Evolutionary conservation across 1,140 invertebrate species (phyloP).

Genomic region (Telenomus remus): DNA sequence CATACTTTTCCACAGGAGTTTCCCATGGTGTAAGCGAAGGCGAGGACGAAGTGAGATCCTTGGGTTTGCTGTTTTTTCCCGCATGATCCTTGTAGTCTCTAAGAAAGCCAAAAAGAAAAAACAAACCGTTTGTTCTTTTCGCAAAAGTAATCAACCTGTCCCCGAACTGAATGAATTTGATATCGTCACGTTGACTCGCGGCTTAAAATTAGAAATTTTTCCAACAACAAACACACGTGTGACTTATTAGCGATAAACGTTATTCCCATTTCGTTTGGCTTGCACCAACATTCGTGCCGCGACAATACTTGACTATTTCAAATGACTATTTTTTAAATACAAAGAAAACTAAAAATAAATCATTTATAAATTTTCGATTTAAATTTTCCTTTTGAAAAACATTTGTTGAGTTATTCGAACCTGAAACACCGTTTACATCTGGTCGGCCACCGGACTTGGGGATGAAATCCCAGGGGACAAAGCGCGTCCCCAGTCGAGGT

Average conservation of each 20-base stretch:
- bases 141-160: too few species aligned
- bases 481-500: slow-evolving; percentile 89
- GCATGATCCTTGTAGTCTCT: slow-evolving; percentile 94
- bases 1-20: slow-evolving; percentile 78
- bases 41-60: slow-evolving; percentile 85
- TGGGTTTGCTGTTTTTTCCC: slow-evolving; percentile 79
- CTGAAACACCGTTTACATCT: slow-evolving; percentile 94
- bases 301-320: too few species aligned
- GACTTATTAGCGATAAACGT: slow-evolving; percentile 1
- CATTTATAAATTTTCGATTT: too few species aligned
- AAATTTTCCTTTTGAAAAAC: too few species aligned
- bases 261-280: neutral
- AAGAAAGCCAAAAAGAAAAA: neutral
- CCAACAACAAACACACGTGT: slow-evolving; percentile 29
- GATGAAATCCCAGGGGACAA: slow-evolving; percentile 94
- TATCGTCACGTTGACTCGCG: slow-evolving; percentile 18
- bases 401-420: slow-evolving; percentile 64
- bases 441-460: slow-evolving; percentile 94
- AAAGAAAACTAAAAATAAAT: too few species aligned
- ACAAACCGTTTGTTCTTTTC: too few species aligned
- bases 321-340: too few species aligned
- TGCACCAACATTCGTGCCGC: too few species aligned
- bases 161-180: slow-evolving; percentile 9
- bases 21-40: slow-evolving; percentile 83
- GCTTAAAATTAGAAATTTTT: slow-evolving; percentile 24